These are phyloP conservation scores for Celastrina argiolus DNA, from an alignment of 2,888 invertebrate species.

Conservation along the genomic window DNA sequence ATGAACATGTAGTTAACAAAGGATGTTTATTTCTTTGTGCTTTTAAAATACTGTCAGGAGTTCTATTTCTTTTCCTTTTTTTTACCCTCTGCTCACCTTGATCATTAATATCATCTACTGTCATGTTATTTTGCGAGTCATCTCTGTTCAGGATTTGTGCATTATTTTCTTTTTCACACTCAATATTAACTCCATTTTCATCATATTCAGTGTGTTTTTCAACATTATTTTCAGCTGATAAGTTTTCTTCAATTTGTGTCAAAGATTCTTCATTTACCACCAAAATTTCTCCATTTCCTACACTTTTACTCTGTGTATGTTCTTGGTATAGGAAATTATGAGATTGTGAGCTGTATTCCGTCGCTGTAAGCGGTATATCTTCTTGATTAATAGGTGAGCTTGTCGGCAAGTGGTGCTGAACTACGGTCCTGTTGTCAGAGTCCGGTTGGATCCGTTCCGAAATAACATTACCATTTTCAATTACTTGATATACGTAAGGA, in stretches of 20 bases:
- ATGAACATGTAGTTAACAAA: constrained; percentile 14
- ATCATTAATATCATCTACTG: no score
- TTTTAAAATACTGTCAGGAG: constrained; percentile 8
- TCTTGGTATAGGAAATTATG: no score
- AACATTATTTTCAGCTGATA: no score
- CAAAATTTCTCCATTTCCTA: no score
- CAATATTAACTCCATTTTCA: no score
- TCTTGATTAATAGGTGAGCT: not conserved
- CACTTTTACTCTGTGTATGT: no score
- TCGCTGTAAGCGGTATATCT: not conserved
- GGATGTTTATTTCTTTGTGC: constrained; percentile 12
- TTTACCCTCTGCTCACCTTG: not conserved
- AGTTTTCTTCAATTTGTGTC: no score
- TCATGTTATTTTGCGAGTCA: no score
- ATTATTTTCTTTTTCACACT: no score
- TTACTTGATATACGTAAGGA: not conserved
- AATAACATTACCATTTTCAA: constrained; percentile 14
- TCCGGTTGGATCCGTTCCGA: not conserved
- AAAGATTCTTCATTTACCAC: no score
- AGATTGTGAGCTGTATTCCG: constrained; percentile 9
- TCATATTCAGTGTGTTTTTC: no score
- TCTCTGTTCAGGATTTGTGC: no score
- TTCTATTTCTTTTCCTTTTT: constrained; percentile 12
- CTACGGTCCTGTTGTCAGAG: not conserved
- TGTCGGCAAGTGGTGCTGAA: not conserved